A percentile compares a stretch with the other conserved stretches of the same genome.
Evolutionary conservation across 2,113 vertebrate genomes (phyloP).

Genomic region (Pseudois nayaur): DNA sequence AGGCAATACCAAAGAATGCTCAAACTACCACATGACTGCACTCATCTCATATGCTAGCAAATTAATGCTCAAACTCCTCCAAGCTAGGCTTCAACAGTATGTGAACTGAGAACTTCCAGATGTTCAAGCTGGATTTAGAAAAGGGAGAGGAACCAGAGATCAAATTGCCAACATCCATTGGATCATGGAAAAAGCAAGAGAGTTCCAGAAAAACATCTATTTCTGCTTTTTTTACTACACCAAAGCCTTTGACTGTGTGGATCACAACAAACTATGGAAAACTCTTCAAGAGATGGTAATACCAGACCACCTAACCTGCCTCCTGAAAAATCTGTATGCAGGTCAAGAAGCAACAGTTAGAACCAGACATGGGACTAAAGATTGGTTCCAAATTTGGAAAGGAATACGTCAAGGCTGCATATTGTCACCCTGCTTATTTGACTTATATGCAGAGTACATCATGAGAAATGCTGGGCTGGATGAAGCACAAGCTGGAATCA

Average conservation of each 20-base stretch:
- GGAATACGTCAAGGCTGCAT: neutral
- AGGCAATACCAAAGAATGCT: neutral
- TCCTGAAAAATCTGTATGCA: neutral
- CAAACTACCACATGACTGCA: neutral
- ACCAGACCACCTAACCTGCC: neutral
- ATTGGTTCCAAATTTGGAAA: neutral
- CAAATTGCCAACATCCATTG: neutral
- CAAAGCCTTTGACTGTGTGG: neutral
- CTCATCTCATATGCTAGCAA: neutral
- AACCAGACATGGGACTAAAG: neutral
- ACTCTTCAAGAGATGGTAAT: neutral
- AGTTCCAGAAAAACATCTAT: neutral
- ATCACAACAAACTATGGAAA: neutral
- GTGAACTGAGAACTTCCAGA: neutral
- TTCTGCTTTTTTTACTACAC: neutral
- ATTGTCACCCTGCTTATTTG: neutral
- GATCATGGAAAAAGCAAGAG: neutral
- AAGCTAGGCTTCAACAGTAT: neutral
- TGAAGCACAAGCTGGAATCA: neutral
- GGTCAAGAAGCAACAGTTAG: neutral
- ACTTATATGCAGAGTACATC: neutral
- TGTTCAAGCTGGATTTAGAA: neutral
- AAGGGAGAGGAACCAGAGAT: neutral
- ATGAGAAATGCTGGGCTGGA: neutral
- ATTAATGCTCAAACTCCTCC: neutral